Evolutionary conservation across 2,113 vertebrate genomes (phyloP).

Genomic region (Centrocercus urophasianus): DNA sequence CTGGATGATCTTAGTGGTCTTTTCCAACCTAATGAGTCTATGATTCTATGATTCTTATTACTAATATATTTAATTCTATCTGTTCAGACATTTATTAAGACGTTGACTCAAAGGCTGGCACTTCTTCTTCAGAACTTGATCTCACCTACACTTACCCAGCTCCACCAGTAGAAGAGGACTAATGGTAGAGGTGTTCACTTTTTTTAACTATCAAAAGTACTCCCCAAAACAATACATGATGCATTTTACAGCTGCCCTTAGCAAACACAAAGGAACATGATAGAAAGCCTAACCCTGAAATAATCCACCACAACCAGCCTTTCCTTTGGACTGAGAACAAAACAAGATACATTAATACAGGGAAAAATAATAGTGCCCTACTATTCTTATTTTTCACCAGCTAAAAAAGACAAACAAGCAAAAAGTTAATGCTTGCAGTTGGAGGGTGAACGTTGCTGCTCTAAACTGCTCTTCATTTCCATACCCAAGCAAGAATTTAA

Average conservation of each 20-base stretch:
- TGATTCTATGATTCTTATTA: background rate
- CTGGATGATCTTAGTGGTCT: too few species aligned
- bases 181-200: background rate
- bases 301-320: background rate
- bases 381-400: background rate
- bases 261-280: background rate
- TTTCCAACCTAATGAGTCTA: too few species aligned
- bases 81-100: background rate
- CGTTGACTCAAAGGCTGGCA: background rate
- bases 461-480: background rate
- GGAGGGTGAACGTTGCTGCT: background rate
- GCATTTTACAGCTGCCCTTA: background rate
- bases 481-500: background rate
- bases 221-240: background rate
- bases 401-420: background rate
- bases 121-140: accelerated
- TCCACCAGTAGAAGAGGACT: background rate
- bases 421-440: background rate
- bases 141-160: background rate
- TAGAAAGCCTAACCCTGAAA: background rate
- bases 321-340: background rate
- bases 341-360: background rate
- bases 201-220: background rate
- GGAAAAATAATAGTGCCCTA: background rate
- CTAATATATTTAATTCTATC: background rate